These are phyloP conservation scores for Mesocentrotus franciscanus DNA, from an alignment of 53 echinoderm and acorn worm genomes.

Conservation along the genomic window DNA sequence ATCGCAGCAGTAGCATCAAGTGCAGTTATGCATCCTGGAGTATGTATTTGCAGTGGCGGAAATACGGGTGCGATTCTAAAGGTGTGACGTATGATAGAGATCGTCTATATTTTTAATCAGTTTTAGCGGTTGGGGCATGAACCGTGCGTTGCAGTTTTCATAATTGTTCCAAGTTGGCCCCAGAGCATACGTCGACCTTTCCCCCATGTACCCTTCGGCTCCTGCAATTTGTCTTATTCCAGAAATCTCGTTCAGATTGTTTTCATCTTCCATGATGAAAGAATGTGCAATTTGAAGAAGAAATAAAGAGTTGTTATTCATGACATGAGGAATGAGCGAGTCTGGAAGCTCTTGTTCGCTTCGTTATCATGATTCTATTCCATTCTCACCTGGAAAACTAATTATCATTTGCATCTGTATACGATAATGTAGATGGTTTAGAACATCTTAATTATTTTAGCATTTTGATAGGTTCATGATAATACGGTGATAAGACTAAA, in stretches of 20 bases:
- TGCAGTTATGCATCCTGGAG: not conserved
- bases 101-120: constrained; percentile 43
- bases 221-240: constrained; percentile 38
- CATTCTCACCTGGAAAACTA: not conserved
- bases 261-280: constrained; percentile 16
- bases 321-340: not conserved
- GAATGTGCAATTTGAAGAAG: constrained; percentile 7
- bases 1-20: not conserved
- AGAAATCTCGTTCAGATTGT: constrained; percentile 1
- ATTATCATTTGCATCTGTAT: not conserved
- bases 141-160: constrained; percentile 42
- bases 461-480: not conserved
- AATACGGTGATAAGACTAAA: not conserved
- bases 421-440: not conserved
- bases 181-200: constrained; percentile 49
- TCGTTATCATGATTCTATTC: not conserved
- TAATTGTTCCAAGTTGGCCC: constrained; percentile 52
- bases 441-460: not conserved
- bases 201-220: constrained; percentile 10
- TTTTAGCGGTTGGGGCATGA: constrained; percentile 38
- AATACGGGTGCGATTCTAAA: not conserved
- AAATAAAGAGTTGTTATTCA: not conserved
- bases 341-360: not conserved
- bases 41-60: not conserved
- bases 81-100: not conserved